Conservation (phyloP, 2,888 invertebrate species). For the Malachius bipustulatus region DNA sequence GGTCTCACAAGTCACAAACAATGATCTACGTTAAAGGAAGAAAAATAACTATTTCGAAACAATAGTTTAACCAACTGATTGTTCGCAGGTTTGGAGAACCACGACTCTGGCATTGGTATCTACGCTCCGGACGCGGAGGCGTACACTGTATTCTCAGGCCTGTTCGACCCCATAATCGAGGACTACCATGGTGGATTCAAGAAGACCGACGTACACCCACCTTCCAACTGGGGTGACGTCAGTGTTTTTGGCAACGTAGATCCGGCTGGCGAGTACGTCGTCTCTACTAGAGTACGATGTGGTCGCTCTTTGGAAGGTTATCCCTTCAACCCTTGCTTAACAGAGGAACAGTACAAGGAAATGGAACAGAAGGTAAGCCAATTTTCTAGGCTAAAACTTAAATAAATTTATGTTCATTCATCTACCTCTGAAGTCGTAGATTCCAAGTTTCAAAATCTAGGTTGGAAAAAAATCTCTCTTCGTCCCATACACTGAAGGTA, state of each 20-base stretch:
- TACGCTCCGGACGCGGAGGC: conserved; percentile 96
- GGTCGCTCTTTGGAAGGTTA: conserved; percentile 91
- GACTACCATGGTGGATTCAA: conserved; percentile 95
- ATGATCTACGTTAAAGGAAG: no score
- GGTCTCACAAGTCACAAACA: no score
- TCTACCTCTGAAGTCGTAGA: no score
- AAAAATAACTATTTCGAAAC: no score
- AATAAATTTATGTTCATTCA: no score
- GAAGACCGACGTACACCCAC: conserved; percentile 87
- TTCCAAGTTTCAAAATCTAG: no score
- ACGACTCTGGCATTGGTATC: conserved; percentile 93
- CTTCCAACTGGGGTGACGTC: conserved; percentile 89
- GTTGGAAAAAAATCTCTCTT: no score
- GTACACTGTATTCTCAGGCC: conserved; percentile 80
- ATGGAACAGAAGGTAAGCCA: conserved; percentile 94
- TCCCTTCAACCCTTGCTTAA: conserved; percentile 95
- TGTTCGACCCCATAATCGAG: conserved; percentile 96
- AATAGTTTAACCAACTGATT: no score
- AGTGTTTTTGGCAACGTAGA: conserved; percentile 83
- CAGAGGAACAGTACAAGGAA: conserved; percentile 93
- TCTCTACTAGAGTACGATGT: conserved; percentile 92
- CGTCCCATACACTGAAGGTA: no score
- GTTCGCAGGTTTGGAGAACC: conserved; percentile 76
- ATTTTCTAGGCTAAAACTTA: no score
- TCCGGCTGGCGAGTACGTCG: conserved; percentile 80